Base-by-base conservation (phyloP, 1,140 invertebrate genomes). In the Anastrepha ludens region DNA sequence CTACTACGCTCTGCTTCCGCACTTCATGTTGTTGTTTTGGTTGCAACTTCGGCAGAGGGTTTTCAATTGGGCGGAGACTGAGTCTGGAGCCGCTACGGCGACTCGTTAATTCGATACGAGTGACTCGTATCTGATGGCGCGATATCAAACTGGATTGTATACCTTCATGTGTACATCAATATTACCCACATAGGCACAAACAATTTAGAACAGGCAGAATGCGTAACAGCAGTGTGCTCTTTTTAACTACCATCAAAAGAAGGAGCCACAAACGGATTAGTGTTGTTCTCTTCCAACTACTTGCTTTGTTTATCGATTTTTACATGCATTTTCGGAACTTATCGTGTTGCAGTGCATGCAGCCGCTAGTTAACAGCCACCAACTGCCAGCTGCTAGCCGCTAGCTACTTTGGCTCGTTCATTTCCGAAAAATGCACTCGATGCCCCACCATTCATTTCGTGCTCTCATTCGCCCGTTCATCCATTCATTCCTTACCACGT, bases 101-200 rank as follows among this genome's bases (percentile, higher is more conserved):
- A 58, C 15, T 55, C 74, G 74, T 81, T 58, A 81, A 55, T 81
- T 81, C 55, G 74, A 81, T 81, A 81, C 44, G 17, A 55, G 17
- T 81, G 74, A 47, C 50, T 81, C 74, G 74, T 81, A 81, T 81
- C 74, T 81, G 74, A 81, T 81, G 74, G 74, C 74, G 74, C 47
- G 74, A 81, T 81, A 81, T 81, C 74, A 81, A 81, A 81, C 50
- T 81, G 74, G 74, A 81, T 81, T 81, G 74, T 17, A 15, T n/a
- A 55, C 74, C 50, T 55, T 50, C 44, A 55, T n/a, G 41, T n/a
- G 17, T 6, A 17, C 13, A 7, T n/a, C 11, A 29, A 41, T n/a
- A 44, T 64, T n/a, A 41, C 64, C 29, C 29, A 29, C 64, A 74
- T 41, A 74, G 9, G 1, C 67, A 74, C 13, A 44, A 47, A 74